A percentile compares a stretch with the other conserved stretches of the same genome.
Conservation (phyloP, 2,797 vertebrate genomes). For the Pipistrellus pipistrellus region DNA sequence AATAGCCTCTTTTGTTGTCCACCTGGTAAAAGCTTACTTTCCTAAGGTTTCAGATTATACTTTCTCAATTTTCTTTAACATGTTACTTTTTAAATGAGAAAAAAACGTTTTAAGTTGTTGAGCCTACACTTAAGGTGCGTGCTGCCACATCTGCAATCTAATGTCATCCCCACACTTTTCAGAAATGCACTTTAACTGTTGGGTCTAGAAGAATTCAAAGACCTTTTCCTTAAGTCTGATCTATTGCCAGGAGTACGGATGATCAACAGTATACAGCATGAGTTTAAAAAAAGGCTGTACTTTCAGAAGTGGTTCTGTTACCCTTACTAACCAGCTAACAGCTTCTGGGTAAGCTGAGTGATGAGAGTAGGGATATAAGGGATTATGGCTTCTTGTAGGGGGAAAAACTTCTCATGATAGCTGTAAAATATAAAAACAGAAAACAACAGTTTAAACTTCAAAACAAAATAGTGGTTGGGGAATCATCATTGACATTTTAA, state of each 20-base stretch:
- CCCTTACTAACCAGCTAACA: slow-evolving; percentile 99
- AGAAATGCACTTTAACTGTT: not conserved
- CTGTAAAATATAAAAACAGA: slow-evolving; percentile 88
- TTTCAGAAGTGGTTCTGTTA: slow-evolving; percentile 83
- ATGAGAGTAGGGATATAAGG: slow-evolving; percentile 98
- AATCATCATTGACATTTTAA: slow-evolving; percentile 44
- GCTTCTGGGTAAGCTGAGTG: slow-evolving; percentile 97
- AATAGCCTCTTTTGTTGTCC: not conserved
- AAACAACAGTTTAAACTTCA: slow-evolving; percentile 49
- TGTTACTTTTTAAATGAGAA: slow-evolving; percentile 4
- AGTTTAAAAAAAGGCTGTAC: not conserved
- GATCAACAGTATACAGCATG: not conserved
- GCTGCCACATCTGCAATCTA: not conserved
- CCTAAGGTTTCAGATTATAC: not conserved
- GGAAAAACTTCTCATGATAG: slow-evolving; percentile 99
- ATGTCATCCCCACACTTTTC: not conserved
- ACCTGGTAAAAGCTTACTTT: not conserved
- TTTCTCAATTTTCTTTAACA: not conserved
- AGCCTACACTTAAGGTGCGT: not conserved
- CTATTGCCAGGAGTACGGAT: not conserved
- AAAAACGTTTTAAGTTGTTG: not conserved
- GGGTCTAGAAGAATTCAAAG: not conserved
- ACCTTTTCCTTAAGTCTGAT: not conserved
- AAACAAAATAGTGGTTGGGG: not conserved
- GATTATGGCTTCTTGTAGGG: slow-evolving; percentile 97